Evolutionary conservation across 2,888 invertebrate species (phyloP).

Genomic region (Pocota personata): DNA sequence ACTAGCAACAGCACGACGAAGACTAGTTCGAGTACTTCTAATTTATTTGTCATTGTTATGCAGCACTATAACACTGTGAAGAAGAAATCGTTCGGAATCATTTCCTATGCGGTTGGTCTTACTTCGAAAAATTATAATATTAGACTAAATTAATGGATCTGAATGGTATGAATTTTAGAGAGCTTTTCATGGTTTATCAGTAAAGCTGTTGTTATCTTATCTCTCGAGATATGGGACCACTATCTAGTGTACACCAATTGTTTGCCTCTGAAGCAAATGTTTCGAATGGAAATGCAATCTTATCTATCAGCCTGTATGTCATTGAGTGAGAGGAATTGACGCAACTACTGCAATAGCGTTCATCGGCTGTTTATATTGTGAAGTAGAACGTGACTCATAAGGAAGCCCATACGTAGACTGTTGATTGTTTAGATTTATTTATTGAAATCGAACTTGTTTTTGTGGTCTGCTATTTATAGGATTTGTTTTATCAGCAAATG

Average conservation of each 20-base stretch:
- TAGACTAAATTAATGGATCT: slow-evolving; percentile 17
- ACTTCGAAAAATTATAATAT: slow-evolving; percentile 14
- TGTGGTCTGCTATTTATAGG: neutral
- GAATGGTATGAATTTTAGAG: neutral
- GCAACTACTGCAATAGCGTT: neutral
- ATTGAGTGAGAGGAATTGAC: neutral
- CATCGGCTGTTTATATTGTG: neutral
- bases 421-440: neutral
- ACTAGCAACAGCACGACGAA: neutral
- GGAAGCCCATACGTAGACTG: neutral
- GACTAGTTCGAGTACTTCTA: neutral
- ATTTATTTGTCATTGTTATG: slow-evolving; percentile 24
- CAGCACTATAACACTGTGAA: neutral
- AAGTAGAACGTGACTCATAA: neutral
- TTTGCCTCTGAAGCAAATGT: neutral
- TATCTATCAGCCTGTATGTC: neutral
- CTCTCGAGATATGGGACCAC: slow-evolving; percentile 14
- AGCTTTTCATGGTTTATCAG: slow-evolving; percentile 23
- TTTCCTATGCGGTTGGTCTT: neutral
- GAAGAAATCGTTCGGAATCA: slow-evolving; percentile 12
- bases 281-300: slow-evolving; percentile 15
- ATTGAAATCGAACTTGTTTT: slow-evolving; percentile 13
- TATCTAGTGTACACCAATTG: neutral
- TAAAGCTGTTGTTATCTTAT: slow-evolving; percentile 33
- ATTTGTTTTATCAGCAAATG: neutral